Percentiles rank a stretch among this genome's conserved stretches.
phyloP scores from a whole-genome alignment of 2,888 invertebrate genomes.

The Ormyrus thymus region DNA sequence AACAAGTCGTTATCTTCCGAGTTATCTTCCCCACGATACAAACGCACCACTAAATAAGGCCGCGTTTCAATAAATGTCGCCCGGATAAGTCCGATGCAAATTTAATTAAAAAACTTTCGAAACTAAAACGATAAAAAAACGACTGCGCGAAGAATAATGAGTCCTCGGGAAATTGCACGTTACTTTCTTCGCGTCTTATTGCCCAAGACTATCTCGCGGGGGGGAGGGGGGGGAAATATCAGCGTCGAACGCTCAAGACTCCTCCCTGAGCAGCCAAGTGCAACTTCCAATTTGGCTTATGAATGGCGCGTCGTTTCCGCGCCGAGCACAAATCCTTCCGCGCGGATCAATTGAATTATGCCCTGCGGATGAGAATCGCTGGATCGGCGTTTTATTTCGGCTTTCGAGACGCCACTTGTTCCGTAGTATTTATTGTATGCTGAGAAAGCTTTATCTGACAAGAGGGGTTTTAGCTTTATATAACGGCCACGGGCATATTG shows the following conservation, averaged over 20 bases:
- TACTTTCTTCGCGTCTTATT: constrained; percentile 18
- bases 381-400: constrained; percentile 5
- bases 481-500: too few species aligned
- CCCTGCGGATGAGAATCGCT: background rate
- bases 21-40: too few species aligned
- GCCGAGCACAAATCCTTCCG: background rate
- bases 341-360: background rate
- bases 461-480: too few species aligned
- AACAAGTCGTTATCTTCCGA: too few species aligned
- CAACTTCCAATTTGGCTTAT: constrained; percentile 33
- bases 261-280: background rate
- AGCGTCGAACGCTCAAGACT: constrained; percentile 4
- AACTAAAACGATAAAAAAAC: background rate
- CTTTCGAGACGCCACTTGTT: background rate
- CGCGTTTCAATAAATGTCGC: too few species aligned
- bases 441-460: too few species aligned
- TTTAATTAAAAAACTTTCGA: constrained; percentile 13
- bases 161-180: constrained; percentile 4
- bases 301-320: constrained; percentile 25
- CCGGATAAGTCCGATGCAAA: background rate
- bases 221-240: background rate
- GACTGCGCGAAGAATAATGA: background rate
- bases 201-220: background rate
- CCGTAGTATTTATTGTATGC: too few species aligned
- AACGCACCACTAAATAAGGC: too few species aligned